Evolutionary conservation across 2,797 vertebrate genomes (phyloP).

Genomic region (Brachyalestes nurse): DNA sequence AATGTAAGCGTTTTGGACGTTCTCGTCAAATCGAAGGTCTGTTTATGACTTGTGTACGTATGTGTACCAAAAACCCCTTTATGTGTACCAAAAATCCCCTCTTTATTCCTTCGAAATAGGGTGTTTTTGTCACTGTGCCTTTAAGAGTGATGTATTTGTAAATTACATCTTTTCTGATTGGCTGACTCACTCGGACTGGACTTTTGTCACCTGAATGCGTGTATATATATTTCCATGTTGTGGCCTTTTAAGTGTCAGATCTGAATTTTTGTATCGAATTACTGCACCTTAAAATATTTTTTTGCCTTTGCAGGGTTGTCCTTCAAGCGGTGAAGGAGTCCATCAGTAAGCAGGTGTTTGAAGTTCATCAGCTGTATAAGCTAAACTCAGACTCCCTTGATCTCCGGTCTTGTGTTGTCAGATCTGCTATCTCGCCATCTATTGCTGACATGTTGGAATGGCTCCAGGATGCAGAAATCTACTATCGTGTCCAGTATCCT

Average conservation of each 20-base stretch:
- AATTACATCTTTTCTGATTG: not conserved
- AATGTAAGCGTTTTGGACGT: constrained; percentile 75
- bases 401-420: constrained; percentile 64
- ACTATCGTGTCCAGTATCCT: constrained; percentile 89
- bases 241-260: not conserved
- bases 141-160: not conserved
- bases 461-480: constrained; percentile 86
- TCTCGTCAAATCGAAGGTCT: no score
- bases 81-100: not conserved
- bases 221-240: not conserved
- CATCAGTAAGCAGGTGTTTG: constrained; percentile 73
- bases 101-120: not conserved
- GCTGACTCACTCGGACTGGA: not conserved
- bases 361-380: constrained; percentile 77
- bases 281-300: not conserved
- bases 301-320: constrained; percentile 66
- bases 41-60: no score
- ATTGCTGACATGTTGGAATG: constrained; percentile 88
- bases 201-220: not conserved
- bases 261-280: not conserved
- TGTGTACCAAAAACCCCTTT: not conserved
- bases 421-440: constrained; percentile 77
- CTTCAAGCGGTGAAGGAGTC: constrained; percentile 80
- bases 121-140: not conserved
- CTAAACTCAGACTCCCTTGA: constrained; percentile 68